Evolutionary conservation across 2,113 vertebrate species (phyloP).

Genomic region (Pseudopipra pipra): DNA sequence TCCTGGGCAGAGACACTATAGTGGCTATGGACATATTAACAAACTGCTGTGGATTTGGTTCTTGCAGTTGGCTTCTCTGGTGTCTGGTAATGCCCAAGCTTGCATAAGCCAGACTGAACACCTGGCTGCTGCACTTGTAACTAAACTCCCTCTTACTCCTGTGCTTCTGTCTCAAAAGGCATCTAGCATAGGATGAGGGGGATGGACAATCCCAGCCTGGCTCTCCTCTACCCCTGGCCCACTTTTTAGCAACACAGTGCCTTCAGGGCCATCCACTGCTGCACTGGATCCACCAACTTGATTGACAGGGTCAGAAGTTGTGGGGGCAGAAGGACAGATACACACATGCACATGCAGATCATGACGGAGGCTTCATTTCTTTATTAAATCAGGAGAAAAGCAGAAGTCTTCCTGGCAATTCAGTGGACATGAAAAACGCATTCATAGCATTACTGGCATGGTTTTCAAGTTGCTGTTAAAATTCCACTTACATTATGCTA

Average conservation of each 20-base stretch:
- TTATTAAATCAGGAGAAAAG: slow-evolving; percentile 31
- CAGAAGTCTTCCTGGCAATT: slow-evolving; percentile 13
- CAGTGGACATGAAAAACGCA: slow-evolving; percentile 6
- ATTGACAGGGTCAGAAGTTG: background rate
- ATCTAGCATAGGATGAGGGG: background rate
- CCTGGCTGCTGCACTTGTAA: background rate
- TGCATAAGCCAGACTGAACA: background rate
- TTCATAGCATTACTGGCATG: slow-evolving; percentile 22
- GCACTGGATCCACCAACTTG: background rate
- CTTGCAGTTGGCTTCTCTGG: background rate
- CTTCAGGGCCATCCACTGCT: background rate
- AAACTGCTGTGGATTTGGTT: background rate
- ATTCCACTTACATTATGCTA: slow-evolving; percentile 54
- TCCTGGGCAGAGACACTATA: background rate
- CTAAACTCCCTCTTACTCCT: background rate
- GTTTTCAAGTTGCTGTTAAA: slow-evolving; percentile 51
- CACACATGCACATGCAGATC: background rate
- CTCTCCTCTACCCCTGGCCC: background rate
- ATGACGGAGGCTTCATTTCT: background rate
- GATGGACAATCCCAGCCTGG: background rate
- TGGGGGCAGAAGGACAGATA: background rate
- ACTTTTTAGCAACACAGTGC: background rate
- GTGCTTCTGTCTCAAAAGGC: background rate
- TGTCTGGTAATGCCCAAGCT: background rate
- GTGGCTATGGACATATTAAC: background rate